Evolutionary conservation across 2,888 invertebrate genomes (phyloP), one percentile per base, ranked within the genome.

Genomic region (Parnassius smintheus): DNA sequence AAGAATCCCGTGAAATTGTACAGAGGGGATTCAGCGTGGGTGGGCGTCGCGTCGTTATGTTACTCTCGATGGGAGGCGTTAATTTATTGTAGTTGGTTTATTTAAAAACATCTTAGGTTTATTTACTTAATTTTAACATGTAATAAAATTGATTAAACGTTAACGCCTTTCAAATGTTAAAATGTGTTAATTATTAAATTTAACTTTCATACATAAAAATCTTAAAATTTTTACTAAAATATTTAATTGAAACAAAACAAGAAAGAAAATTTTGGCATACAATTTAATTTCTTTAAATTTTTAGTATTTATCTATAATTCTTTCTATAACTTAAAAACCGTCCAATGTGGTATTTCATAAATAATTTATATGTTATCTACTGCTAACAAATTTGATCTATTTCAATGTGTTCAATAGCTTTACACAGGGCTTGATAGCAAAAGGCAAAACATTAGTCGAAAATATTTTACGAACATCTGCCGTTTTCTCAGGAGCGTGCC

Each of bases 401-500:
- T 66, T 58, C 45, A 54, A 22, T 49, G 22, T 58, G 13, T 62
- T 56, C 67, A 67, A 78, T 78, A 74, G 77, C 73, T 75, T 78
- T 81, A 81, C 80, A 81, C 77, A 80, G 84, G 82, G 75, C 70
- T 71, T 68, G 75, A 72, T 76, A 76, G 76, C 70, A 75, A 75
- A 80, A 76, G 74, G 75, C 82, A 81, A 85, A 82, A 55, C 82
- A 86, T 75, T 67, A 67, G 70, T 64, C 61, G 66, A 75, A 78
- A 85, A 81, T 80, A 80, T 76, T 35, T 35, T 35, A 60, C 74
- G 76, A 86, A 89, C 90, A 91, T 90, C 90, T 91, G 91, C 85
- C 83, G 82, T 79, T 84, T 90, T 91, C 91, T 86, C 89, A 91
- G 87, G 88, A 88, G 80, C 87, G 87, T 88, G 88, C 85, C 85